Conservation (phyloP, 2,113 vertebrate genomes). For the Gila orcuttii region DNA sequence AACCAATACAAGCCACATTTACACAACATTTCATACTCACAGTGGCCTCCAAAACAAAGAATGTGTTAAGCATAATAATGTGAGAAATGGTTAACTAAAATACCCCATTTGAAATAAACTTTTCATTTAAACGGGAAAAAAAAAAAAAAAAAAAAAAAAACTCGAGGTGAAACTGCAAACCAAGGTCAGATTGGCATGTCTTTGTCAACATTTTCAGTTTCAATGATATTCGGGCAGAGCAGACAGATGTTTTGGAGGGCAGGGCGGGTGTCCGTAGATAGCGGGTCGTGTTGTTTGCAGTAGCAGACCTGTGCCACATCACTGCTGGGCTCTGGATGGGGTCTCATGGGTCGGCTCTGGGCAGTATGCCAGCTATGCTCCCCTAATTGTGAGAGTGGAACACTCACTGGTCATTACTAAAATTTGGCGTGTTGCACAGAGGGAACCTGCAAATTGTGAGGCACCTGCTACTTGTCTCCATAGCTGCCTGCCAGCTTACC, state of each 20-base stretch:
- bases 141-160: no score
- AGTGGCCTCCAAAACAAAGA: neutral
- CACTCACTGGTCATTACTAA: slow-evolving; percentile 68
- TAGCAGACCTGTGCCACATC: slow-evolving; percentile 35
- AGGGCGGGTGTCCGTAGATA: neutral
- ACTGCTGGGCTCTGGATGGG: slow-evolving; percentile 51
- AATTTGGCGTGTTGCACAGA: slow-evolving; percentile 7
- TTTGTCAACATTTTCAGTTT: neutral
- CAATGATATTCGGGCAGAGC: neutral
- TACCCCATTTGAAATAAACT: neutral
- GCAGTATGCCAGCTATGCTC: slow-evolving; percentile 28
- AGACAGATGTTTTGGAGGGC: slow-evolving; percentile 12
- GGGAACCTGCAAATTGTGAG: slow-evolving; percentile 23
- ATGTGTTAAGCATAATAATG: neutral
- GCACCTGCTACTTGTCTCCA: slow-evolving; percentile 32
- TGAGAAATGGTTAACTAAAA: neutral
- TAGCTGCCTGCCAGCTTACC: slow-evolving; percentile 38
- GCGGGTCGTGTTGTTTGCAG: neutral
- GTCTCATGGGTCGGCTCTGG: slow-evolving; percentile 19
- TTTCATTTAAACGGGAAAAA: no score
- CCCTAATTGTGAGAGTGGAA: slow-evolving; percentile 61
- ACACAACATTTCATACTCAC: neutral
- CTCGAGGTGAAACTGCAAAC: neutral
- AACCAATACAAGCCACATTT: neutral
- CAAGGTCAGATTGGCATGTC: slow-evolving; percentile 5